These are phyloP conservation scores for Serinus canaria DNA, from an alignment of 2,113 vertebrate genomes.

Conservation along the genomic window DNA sequence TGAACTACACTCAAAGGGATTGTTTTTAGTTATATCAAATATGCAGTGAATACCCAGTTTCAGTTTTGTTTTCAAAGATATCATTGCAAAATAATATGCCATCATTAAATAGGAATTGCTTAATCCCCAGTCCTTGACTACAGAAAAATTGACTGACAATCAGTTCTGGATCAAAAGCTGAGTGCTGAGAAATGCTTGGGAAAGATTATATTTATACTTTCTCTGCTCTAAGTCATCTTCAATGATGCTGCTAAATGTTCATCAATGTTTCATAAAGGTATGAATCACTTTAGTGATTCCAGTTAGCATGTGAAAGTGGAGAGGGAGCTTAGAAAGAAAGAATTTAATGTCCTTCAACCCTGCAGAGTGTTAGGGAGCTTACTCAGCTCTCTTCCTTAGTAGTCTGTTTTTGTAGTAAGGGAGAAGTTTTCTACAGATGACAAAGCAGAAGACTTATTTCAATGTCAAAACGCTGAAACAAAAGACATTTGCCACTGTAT, in stretches of 20 bases:
- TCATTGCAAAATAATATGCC: not conserved
- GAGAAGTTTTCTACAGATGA: not conserved
- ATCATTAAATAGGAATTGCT: not conserved
- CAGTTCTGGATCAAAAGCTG: constrained; percentile 19
- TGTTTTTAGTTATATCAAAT: not conserved
- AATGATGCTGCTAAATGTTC: not conserved
- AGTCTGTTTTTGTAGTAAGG: not conserved
- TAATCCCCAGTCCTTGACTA: not conserved
- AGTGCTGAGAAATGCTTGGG: not conserved
- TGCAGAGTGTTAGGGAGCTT: not conserved
- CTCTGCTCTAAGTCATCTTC: not conserved
- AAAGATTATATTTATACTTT: constrained; percentile 38
- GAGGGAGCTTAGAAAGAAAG: not conserved
- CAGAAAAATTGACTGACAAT: constrained; percentile 14
- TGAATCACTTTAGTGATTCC: not conserved
- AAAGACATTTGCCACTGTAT: not conserved
- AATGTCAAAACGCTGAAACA: not conserved
- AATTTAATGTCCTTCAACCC: not conserved
- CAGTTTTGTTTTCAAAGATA: not conserved
- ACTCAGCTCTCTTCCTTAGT: constrained; percentile 3
- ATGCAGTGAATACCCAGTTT: not conserved
- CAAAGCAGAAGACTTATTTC: not conserved
- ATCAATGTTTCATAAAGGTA: constrained; percentile 9
- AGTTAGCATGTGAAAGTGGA: not conserved
- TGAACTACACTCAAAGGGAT: not conserved